Evolutionary conservation across 2,797 vertebrate genomes (phyloP), one percentile per base, ranked within the genome.

Genomic region (Pangasius sanitwongsei): DNA sequence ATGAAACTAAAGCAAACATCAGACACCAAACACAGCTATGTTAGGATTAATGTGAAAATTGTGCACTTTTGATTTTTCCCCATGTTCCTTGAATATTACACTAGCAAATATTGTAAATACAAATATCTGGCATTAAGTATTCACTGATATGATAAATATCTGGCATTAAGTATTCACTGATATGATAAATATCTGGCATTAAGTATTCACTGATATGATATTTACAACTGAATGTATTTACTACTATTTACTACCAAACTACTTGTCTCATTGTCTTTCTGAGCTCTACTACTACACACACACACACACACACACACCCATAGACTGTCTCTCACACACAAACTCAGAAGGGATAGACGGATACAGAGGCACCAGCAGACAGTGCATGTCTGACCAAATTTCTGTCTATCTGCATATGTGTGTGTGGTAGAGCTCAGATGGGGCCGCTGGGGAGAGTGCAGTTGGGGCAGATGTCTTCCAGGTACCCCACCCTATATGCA

Each of bases 381-480:
- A 77, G 6, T 41, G 11, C 34, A 77, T 48, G 2, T 28, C 25
- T 16, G 5, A 69, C 23, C 70, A 44, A 23, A 41, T 23, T 11
- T 74, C 13, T 59, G 23, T 86, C 1, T 44, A 1, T 75, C 9
- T 86, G 50, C 28, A 7, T 53, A 18, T 20, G 6, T 3, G 4
- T 41, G 34, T 41, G 5, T 28, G 80, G 20, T 28, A 63, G 13
- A 63, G 81, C 59, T 83, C 57, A 77, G 72, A 55, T 78, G 57
- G 85, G 55, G 31, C 70, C 57, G 3, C 34, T 50, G 57, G 37
- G 72, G 74, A 63, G 53, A 7, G 18, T 65, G 55, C 15, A 11
- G 57, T 63, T 87, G 55, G 70, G 85, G 81, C 59, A 83, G 34
- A 83, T 69, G 65, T 85, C 70, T 75, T 44, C 67, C 85, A 86